Evolutionary conservation across 2,888 invertebrate genomes (phyloP), one percentile per base, ranked within the genome.

Genomic region (Anodontia alba): DNA sequence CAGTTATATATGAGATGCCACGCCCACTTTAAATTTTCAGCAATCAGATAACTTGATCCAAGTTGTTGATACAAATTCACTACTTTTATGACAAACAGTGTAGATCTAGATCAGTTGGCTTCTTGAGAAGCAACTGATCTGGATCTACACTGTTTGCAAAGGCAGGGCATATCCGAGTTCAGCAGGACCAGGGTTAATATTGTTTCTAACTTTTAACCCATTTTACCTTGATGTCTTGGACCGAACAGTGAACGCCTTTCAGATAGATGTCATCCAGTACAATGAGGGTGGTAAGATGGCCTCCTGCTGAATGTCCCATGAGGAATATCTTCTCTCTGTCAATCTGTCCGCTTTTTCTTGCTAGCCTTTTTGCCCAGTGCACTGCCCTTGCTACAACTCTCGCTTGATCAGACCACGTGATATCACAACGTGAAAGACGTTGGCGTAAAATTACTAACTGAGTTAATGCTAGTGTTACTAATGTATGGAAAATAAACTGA

Each of bases 291-390:
- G 84, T 87, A 3, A 91, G 82, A 62, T 91, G 91, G 23, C 90
- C 91, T 0, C 91, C 91, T 7, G 91, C 91, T 1, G 91, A 91
- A 74, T 91, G 90, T 2, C 91, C 91, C 87, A 90, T 90, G 42
- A 91, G 67, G 69, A 81, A 89, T 8, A 91, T n/a, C n/a, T 77
- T 43, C 15, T 75, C 73, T 15, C 72, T 36, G 36, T 87, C 78
- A 23, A 76, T 80, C 7, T 66, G 42, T 17, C 76, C 72, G 0
- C 51, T 78, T 31, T 72, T 68, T n/a, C 77, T 31, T 1, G 87
- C 80, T 23, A 84, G 76, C 0, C 75, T 20, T 73, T 78, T 80
- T 10, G 85, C 77, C 86, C 88, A 88, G 23, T 49, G 73, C 7
- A 89, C 75, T 23, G 87, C 85, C 43, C 76, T 72, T 15, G 79